These are phyloP conservation scores for Prunella fulvescens DNA, from an alignment of 2,113 vertebrate species.

Conservation along the genomic window DNA sequence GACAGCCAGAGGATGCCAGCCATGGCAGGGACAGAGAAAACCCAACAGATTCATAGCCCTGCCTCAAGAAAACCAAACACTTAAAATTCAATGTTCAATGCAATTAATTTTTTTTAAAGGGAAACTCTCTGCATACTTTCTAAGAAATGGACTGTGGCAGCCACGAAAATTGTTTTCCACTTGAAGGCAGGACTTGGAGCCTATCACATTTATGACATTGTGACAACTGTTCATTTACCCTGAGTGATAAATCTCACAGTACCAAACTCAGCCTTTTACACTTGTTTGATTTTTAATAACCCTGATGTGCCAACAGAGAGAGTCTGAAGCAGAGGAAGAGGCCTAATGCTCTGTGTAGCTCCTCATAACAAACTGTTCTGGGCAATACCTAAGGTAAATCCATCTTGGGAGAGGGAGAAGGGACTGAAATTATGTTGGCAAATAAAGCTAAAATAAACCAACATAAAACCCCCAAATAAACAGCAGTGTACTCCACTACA, in stretches of 20 bases:
- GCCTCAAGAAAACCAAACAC: background rate
- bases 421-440: background rate
- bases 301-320: background rate
- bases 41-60: background rate
- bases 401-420: background rate
- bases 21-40: background rate
- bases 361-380: background rate
- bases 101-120: background rate
- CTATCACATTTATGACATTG: accelerated
- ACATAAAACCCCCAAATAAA: background rate
- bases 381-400: background rate
- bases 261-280: background rate
- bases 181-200: background rate
- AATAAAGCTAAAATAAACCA: background rate
- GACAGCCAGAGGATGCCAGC: background rate
- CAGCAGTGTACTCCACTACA: background rate
- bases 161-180: background rate
- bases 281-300: background rate
- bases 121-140: background rate
- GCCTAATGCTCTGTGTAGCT: background rate
- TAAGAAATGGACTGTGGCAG: background rate
- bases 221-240: background rate
- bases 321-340: background rate
- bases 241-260: background rate
- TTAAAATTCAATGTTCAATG: background rate